Percentiles rank a stretch among this genome's conserved stretches.
These are phyloP conservation scores for Dastarcus helophoroides DNA, from an alignment of 2,888 invertebrate genomes.

Conservation along the genomic window DNA sequence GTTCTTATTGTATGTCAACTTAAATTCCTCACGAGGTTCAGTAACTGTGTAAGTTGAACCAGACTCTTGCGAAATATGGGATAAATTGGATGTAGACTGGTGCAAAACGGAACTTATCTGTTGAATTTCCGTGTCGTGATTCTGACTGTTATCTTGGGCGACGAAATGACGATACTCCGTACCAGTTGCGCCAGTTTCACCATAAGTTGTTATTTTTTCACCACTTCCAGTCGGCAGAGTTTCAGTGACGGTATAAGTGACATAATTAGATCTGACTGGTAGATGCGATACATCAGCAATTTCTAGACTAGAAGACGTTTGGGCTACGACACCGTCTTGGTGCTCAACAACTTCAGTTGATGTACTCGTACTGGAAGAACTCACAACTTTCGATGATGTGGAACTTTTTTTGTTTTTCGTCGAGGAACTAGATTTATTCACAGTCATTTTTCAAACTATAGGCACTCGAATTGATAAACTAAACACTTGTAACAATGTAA, in stretches of 20 bases:
- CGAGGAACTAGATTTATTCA: constrained; percentile 26
- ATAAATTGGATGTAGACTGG: constrained; percentile 30
- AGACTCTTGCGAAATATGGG: constrained; percentile 23
- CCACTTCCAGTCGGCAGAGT: constrained; percentile 31
- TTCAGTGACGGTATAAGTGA: constrained; percentile 34
- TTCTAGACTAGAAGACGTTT: constrained; percentile 32
- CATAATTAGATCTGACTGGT: constrained; percentile 27
- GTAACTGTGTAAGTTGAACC: constrained; percentile 34
- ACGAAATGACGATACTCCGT: constrained; percentile 35
- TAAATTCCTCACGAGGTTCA: constrained; percentile 34
- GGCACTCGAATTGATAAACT: constrained; percentile 13
- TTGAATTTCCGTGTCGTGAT: constrained; percentile 26
- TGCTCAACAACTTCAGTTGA: constrained; percentile 20
- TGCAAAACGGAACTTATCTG: constrained; percentile 33
- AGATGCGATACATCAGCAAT: constrained; percentile 36
- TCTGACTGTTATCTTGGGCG: constrained; percentile 23
- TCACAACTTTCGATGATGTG: constrained; percentile 17
- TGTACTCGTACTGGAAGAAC: constrained; percentile 20
- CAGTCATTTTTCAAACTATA: constrained; percentile 31
- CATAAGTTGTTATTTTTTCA: constrained; percentile 34
- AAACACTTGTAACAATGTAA: constrained; percentile 2
- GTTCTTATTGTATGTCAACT: constrained; percentile 30
- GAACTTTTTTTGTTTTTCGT: constrained; percentile 26
- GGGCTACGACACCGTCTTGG: constrained; percentile 23
- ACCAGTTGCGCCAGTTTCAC: constrained; percentile 28